A percentile compares a stretch with the other conserved stretches of the same genome.
Conservation (phyloP, 2,113 vertebrate species). For the Excalfactoria chinensis region DNA sequence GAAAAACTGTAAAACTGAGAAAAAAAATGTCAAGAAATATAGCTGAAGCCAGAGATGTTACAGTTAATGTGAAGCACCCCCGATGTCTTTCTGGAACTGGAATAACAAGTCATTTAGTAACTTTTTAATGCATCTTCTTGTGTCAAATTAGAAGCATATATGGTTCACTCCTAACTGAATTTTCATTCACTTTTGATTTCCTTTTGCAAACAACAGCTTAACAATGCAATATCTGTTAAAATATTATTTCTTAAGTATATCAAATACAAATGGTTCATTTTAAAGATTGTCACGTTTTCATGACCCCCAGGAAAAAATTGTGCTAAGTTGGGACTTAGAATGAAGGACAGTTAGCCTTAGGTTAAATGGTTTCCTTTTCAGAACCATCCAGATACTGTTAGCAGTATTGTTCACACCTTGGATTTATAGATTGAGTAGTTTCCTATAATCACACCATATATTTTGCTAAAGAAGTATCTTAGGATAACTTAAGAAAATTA, state of each 20-base stretch:
- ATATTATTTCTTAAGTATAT: not conserved
- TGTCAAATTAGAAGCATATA: slow-evolving; percentile 3
- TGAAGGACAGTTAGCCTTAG: not conserved
- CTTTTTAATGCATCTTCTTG: slow-evolving; percentile 10
- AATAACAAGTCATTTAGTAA: not conserved
- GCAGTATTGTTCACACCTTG: not conserved
- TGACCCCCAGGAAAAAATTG: not conserved
- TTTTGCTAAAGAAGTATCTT: not conserved
- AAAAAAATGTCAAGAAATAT: not conserved
- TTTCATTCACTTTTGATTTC: not conserved
- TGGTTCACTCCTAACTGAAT: not conserved
- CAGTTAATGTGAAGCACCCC: not conserved
- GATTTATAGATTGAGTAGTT: not conserved
- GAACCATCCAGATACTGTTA: not conserved
- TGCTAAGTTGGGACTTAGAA: not conserved
- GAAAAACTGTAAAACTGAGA: not conserved
- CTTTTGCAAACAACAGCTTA: not conserved
- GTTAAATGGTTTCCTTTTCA: not conserved
- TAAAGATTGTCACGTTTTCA: not conserved
- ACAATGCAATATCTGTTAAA: not conserved
- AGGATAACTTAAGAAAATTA: not conserved
- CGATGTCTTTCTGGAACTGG: not conserved
- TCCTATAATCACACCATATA: not conserved
- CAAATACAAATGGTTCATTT: not conserved
- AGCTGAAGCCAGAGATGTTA: not conserved